phyloP scores from a whole-genome alignment of 2,113 vertebrate species.

The Datnioides undecimradiatus region DNA sequence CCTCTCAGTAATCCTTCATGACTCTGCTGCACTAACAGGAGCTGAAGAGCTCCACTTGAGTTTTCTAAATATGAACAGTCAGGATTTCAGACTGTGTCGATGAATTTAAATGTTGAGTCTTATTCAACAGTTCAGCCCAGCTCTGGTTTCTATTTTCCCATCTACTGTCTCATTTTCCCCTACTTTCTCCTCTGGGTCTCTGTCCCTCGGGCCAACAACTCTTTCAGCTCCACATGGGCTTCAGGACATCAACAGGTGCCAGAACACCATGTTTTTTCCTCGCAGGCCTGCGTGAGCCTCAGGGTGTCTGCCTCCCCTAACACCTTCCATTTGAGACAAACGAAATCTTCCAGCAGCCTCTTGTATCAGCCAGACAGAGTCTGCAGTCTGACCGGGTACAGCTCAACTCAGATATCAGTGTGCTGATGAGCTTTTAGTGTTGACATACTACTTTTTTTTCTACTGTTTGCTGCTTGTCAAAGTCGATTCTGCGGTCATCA shows the following conservation, averaged over 20 bases:
- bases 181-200: not conserved
- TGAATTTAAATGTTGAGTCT: conserved; percentile 29
- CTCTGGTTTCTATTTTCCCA: not conserved
- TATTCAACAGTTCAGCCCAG: conserved; percentile 29
- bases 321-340: conserved; percentile 31
- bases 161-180: not conserved
- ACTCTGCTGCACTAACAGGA: conserved; percentile 6
- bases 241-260: conserved; percentile 53
- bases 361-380: not conserved
- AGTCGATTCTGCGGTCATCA: not conserved
- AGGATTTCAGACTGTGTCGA: not conserved
- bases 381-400: conserved; percentile 9
- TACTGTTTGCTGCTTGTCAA: conserved; percentile 4
- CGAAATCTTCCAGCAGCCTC: conserved; percentile 39
- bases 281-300: conserved; percentile 28
- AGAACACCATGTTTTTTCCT: conserved; percentile 60
- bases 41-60: conserved; percentile 27
- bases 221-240: conserved; percentile 16
- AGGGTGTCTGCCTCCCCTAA: conserved; percentile 33
- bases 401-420: conserved; percentile 10
- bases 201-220: conserved; percentile 21
- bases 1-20: conserved; percentile 19
- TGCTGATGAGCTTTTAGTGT: conserved; percentile 20
- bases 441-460: not conserved
- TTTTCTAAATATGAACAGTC: conserved; percentile 18